Conservation (phyloP, 1,140 invertebrate species). For the Bactericera cockerelli region DNA sequence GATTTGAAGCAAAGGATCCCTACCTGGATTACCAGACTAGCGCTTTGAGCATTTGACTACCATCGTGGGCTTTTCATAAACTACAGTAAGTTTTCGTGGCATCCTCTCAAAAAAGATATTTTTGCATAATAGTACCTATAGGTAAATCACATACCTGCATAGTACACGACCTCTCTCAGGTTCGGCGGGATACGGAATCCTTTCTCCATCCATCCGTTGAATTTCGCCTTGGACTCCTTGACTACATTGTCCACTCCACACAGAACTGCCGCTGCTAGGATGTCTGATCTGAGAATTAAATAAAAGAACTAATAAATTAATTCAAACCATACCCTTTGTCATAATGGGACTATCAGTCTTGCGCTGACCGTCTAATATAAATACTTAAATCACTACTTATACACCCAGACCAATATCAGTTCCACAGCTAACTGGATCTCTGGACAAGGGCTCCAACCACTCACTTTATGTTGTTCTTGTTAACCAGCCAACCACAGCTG, state of each 20-base stretch:
- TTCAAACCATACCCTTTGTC: background rate
- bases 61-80: too few relatives aligned
- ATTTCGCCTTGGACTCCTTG: slow-evolving; percentile 40
- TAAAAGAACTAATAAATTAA: slow-evolving; percentile 16
- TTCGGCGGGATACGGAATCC: slow-evolving; percentile 43
- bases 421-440: too few relatives aligned
- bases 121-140: background rate
- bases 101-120: background rate
- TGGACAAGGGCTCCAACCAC: too few relatives aligned
- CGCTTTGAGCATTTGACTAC: too few relatives aligned
- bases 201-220: slow-evolving; percentile 46
- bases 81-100: too few relatives aligned
- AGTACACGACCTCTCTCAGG: slow-evolving; percentile 55
- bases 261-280: slow-evolving; percentile 42
- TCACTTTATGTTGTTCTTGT: too few relatives aligned
- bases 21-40: too few relatives aligned
- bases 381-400: too few relatives aligned
- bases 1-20: too few relatives aligned
- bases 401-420: too few relatives aligned
- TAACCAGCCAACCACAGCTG: too few relatives aligned
- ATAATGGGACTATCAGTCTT: background rate
- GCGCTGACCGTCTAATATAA: too few relatives aligned
- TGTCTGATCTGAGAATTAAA: slow-evolving; percentile 39
- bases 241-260: slow-evolving; percentile 44
- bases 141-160: slow-evolving; percentile 36